These are phyloP conservation scores for Tethya wilhelma DNA, from an alignment of 37 sponge, comb jelly and placozoan genomes.

Conservation along the genomic window DNA sequence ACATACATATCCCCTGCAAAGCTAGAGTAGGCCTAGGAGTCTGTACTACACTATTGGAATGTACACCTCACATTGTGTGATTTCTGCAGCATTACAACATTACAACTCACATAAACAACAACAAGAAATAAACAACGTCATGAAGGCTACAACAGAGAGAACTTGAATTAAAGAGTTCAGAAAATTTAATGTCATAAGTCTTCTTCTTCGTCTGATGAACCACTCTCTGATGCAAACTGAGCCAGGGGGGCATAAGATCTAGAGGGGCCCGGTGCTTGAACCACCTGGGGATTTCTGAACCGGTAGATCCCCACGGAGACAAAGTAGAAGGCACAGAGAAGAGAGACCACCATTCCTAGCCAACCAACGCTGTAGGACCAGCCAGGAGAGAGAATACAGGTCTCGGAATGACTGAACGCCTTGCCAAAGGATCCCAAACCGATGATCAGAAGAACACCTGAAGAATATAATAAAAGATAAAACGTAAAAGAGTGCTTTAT, in stretches of 20 bases:
- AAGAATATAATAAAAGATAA: neutral
- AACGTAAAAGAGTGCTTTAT: neutral
- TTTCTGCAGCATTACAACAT: too few species aligned
- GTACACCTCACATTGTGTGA: too few species aligned
- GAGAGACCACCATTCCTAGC: constrained; percentile 50
- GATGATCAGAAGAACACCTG: constrained; percentile 41
- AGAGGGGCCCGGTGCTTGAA: neutral
- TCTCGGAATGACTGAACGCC: neutral
- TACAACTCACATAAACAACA: too few species aligned
- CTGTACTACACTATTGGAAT: too few species aligned
- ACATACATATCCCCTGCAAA: too few species aligned
- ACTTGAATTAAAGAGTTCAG: neutral
- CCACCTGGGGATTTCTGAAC: constrained; percentile 1
- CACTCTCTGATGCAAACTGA: constrained; percentile 25
- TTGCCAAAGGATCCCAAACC: constrained; percentile 40
- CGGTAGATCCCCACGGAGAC: constrained; percentile 35
- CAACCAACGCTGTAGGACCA: constrained; percentile 79
- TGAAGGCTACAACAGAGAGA: too few species aligned
- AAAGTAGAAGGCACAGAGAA: constrained; percentile 43
- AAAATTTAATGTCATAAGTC: constrained; percentile 16
- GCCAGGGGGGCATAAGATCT: constrained; percentile 48
- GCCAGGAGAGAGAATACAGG: neutral
- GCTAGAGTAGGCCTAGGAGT: too few species aligned
- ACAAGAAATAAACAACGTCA: too few species aligned
- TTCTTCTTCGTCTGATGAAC: constrained; percentile 11